Conservation (phyloP, 1,140 invertebrate species). For the Drosophila pachea region DNA sequence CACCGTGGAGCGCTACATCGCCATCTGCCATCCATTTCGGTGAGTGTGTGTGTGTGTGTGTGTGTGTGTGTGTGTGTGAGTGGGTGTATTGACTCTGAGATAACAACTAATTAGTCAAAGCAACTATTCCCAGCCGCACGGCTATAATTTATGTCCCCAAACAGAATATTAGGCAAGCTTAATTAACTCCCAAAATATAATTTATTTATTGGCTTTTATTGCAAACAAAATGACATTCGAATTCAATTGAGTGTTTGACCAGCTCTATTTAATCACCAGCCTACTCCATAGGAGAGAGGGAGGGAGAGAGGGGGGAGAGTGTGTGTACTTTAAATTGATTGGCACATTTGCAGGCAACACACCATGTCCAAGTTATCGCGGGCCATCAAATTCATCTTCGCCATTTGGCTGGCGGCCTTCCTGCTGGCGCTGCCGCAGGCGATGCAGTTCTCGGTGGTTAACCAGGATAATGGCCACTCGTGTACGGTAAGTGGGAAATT, state of each 20-base stretch:
- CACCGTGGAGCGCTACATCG: conserved; percentile 89
- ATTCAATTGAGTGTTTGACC: conserved; percentile 7
- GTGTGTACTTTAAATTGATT: neutral
- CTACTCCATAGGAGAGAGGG: too few species aligned
- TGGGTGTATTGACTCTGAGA: conserved; percentile 1
- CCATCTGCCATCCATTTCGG: conserved; percentile 88
- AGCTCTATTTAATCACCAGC: too few species aligned
- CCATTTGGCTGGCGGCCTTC: conserved; percentile 85
- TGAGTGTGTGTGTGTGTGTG: conserved; percentile 50
- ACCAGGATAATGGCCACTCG: conserved; percentile 79
- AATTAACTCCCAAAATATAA: conserved; percentile 2
- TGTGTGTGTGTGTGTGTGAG: conserved; percentile 14
- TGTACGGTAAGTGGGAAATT: conserved; percentile 78
- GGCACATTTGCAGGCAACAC: conserved; percentile 81
- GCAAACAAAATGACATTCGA: conserved; percentile 4
- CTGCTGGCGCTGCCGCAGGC: conserved; percentile 89
- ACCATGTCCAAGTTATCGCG: conserved; percentile 90
- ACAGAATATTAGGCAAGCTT: neutral
- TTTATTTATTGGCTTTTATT: conserved; percentile 6
- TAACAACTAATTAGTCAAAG: conserved; percentile 11
- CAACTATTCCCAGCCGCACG: neutral
- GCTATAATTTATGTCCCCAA: neutral
- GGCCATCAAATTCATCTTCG: conserved; percentile 85
- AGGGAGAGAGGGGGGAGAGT: too few species aligned
- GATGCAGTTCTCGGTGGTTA: conserved; percentile 84